Percentiles rank a stretch among this genome's conserved stretches.
Conservation (phyloP, 35 echinoderm and acorn worm species). For the Chiridota heheva region DNA sequence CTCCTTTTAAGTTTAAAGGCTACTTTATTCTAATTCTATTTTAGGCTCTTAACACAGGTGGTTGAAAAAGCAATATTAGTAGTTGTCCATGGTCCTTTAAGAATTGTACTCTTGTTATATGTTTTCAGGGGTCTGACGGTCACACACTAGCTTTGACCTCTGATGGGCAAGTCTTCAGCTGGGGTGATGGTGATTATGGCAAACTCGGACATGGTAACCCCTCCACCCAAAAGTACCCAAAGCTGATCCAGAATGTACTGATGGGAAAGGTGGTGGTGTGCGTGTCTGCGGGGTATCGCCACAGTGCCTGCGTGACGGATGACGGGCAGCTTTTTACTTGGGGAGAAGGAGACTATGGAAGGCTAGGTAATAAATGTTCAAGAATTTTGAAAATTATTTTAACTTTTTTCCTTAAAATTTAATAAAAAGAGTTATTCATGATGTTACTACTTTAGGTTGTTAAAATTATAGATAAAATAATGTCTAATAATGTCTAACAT, state of each 20-base stretch:
- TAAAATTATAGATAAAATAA: background rate
- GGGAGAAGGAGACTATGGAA: conserved; percentile 99
- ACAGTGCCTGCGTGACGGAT: conserved; percentile 95
- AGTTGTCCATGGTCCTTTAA: too few relatives aligned
- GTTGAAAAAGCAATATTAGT: too few relatives aligned
- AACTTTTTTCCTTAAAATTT: background rate
- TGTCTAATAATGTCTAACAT: background rate
- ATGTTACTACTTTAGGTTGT: background rate
- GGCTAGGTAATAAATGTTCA: conserved; percentile 60
- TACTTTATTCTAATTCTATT: too few relatives aligned
- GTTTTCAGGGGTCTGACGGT: conserved; percentile 89
- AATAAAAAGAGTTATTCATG: background rate
- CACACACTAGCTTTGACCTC: conserved; percentile 95
- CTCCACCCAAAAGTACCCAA: conserved; percentile 96
- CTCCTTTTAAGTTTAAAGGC: too few relatives aligned
- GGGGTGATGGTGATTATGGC: conserved; percentile 98
- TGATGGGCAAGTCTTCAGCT: conserved; percentile 95
- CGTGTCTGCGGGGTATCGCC: conserved; percentile 86
- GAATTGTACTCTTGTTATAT: too few relatives aligned
- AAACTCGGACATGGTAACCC: conserved; percentile 96
- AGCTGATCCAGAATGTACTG: conserved; percentile 74
- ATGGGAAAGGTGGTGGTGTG: conserved; percentile 86
- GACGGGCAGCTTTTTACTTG: conserved; percentile 95
- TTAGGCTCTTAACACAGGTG: too few relatives aligned
- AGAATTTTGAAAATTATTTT: background rate